phyloP scores from a whole-genome alignment of 2,888 invertebrate genomes.

The Gryllus longicercus region DNA sequence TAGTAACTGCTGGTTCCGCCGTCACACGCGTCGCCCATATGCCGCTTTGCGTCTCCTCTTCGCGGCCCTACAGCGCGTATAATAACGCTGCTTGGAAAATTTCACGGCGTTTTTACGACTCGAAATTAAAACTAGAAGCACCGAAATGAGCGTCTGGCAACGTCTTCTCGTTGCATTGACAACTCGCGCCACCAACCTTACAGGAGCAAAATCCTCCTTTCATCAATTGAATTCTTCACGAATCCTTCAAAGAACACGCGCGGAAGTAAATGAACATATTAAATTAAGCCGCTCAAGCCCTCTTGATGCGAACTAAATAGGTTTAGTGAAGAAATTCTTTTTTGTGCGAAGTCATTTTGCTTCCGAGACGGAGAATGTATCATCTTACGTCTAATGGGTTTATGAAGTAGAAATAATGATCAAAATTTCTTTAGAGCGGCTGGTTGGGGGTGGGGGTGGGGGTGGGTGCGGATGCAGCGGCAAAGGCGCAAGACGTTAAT shows the following conservation, averaged over 20 bases:
- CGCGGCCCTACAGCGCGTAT: background rate
- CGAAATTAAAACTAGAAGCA: background rate
- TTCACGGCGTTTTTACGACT: background rate
- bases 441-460: background rate
- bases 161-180: no score
- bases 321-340: background rate
- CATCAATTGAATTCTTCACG: background rate
- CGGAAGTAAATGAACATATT: background rate
- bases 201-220: background rate
- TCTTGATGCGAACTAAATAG: background rate
- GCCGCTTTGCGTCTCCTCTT: background rate
- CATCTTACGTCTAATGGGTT: background rate
- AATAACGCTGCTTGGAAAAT: background rate
- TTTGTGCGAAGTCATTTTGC: background rate
- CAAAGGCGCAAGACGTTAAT: background rate
- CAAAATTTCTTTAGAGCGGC: background rate
- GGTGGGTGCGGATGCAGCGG: background rate
- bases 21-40: background rate
- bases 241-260: background rate
- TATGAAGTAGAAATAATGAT: conserved; percentile 11
- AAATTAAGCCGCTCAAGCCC: background rate
- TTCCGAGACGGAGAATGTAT: background rate
- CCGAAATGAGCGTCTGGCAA: no score
- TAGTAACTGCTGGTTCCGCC: background rate
- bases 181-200: no score